Percentiles rank a stretch among this genome's conserved stretches.
Evolutionary conservation across 2,888 invertebrate genomes (phyloP).

Genomic region (Euphydryas editha): DNA sequence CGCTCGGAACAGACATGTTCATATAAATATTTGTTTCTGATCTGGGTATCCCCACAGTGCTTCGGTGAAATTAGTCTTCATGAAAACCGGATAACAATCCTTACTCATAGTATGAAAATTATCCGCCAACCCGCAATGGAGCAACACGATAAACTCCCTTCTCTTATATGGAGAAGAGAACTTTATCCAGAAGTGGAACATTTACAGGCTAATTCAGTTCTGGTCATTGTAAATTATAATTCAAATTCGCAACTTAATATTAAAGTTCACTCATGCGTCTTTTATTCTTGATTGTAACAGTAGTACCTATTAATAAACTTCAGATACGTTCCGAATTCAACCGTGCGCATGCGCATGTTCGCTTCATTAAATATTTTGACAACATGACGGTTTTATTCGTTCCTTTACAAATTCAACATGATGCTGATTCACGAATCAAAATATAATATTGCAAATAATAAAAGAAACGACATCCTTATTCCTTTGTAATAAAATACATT

Average conservation of each 20-base stretch:
- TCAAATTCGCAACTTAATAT: neutral
- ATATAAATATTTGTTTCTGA: too few relatives aligned
- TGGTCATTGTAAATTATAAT: too few relatives aligned
- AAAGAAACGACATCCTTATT: constrained; percentile 10
- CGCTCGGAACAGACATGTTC: too few relatives aligned
- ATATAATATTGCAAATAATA: constrained; percentile 17
- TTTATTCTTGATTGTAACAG: neutral
- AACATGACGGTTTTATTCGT: constrained; percentile 50
- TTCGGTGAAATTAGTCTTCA: too few relatives aligned
- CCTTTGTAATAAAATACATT: constrained; percentile 16
- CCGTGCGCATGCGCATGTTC: constrained; percentile 41
- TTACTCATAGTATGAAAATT: too few relatives aligned
- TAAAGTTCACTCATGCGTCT: neutral
- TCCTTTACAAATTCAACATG: constrained; percentile 47
- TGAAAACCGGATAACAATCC: too few relatives aligned
- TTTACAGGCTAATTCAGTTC: too few relatives aligned
- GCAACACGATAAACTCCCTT: too few relatives aligned
- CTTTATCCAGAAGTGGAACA: too few relatives aligned
- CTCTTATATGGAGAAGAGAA: too few relatives aligned
- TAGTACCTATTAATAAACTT: constrained; percentile 22
- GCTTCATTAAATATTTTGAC: constrained; percentile 52
- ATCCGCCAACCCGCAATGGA: too few relatives aligned
- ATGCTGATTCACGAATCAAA: constrained; percentile 43
- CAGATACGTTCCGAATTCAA: constrained; percentile 30
- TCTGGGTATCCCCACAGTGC: too few relatives aligned